Percentiles rank a stretch among this genome's conserved stretches.
Conservation (phyloP, 2,797 vertebrate genomes). For the Numenius phaeopus region DNA sequence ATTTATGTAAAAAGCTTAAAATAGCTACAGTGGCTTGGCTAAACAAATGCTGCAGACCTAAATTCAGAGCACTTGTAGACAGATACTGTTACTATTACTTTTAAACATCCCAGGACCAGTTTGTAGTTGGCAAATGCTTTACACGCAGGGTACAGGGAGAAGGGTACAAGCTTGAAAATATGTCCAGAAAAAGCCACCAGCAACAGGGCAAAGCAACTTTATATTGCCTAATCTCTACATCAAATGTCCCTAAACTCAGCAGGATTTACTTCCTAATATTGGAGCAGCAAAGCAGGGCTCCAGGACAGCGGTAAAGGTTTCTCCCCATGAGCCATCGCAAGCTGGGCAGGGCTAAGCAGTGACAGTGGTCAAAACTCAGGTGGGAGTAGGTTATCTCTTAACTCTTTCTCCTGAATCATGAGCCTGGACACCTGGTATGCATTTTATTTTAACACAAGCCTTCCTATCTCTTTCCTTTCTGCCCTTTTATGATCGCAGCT, state of each 20-base stretch:
- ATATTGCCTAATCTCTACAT: neutral
- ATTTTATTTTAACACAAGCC: neutral
- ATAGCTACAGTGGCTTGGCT: neutral
- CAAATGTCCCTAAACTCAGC: neutral
- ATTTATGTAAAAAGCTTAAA: neutral
- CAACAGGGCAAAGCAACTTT: neutral
- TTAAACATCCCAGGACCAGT: neutral
- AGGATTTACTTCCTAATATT: neutral
- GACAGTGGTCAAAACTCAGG: fast-evolving
- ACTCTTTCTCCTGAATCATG: neutral
- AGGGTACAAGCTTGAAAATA: neutral
- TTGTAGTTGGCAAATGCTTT: neutral
- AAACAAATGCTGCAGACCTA: neutral
- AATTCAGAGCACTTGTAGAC: neutral
- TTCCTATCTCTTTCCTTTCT: neutral
- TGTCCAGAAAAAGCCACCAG: neutral
- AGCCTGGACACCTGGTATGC: neutral
- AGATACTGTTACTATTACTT: neutral
- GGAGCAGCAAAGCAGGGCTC: neutral
- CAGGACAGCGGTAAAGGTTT: neutral
- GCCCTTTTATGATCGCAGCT: neutral
- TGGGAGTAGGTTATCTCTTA: neutral
- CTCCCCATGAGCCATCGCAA: fast-evolving
- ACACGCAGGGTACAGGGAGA: neutral
- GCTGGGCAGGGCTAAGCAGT: neutral